phyloP scores from a whole-genome alignment of 2,797 vertebrate species.

The Octomys mimax region DNA sequence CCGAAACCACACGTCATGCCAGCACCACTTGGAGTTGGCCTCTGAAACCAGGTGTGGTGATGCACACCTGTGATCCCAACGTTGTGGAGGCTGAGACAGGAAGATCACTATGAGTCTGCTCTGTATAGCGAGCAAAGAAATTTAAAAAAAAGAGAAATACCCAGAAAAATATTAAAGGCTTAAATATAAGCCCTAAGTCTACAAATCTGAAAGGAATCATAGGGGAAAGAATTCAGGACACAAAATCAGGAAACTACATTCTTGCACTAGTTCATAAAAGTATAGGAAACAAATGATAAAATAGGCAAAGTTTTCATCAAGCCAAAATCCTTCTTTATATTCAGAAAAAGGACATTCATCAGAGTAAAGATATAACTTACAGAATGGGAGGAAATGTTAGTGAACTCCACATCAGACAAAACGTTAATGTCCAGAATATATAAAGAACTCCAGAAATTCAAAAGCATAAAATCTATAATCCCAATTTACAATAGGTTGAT shows the following conservation, averaged over 20 bases:
- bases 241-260: not conserved
- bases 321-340: not conserved
- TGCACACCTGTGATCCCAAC: no score
- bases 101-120: no score
- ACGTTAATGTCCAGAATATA: not conserved
- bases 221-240: not conserved
- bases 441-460: not conserved
- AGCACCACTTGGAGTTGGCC: no score
- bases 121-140: no score
- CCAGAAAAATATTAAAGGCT: not conserved
- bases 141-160: not conserved
- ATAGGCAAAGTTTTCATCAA: not conserved
- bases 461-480: not conserved
- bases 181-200: not conserved
- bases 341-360: not conserved
- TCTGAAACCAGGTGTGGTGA: no score
- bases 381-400: not conserved
- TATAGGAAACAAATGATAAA: not conserved
- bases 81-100: no score
- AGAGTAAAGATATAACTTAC: not conserved
- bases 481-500: not conserved
- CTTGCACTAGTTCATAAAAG: not conserved
- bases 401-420: not conserved
- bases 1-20: no score
- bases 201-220: not conserved